These are phyloP conservation scores for Erythrolamprus reginae DNA, from an alignment of 2,113 vertebrate genomes.

Conservation along the genomic window DNA sequence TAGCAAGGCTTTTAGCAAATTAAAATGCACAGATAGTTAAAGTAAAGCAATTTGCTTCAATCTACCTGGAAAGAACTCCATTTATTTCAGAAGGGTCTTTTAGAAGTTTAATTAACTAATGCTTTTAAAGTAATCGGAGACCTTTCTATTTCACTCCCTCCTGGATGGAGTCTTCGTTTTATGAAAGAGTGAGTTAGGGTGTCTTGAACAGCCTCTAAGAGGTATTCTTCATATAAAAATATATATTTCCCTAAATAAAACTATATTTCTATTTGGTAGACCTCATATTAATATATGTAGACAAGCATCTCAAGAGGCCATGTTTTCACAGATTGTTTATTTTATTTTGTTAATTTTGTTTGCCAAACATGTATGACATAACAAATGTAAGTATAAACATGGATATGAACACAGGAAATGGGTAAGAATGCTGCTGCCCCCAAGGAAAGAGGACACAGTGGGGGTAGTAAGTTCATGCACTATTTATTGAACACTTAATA, in stretches of 20 bases:
- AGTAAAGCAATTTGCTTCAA: background rate
- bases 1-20: constrained; percentile 15
- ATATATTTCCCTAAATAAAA: background rate
- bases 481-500: no score
- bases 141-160: background rate
- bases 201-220: background rate
- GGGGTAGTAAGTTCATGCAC: no score
- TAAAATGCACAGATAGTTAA: constrained; percentile 23
- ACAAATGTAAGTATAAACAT: no score
- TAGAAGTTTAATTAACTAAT: constrained; percentile 24
- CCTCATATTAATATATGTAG: background rate
- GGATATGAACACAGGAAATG: no score
- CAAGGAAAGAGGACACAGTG: no score
- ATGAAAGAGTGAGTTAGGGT: background rate
- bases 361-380: no score
- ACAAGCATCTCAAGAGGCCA: background rate
- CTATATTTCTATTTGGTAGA: background rate
- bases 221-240: background rate
- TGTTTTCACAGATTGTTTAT: background rate
- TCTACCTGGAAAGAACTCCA: background rate
- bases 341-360: no score
- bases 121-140: constrained; percentile 7
- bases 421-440: no score
- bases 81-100: constrained; percentile 21
- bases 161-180: background rate